A percentile compares a stretch with the other conserved stretches of the same genome.
These are phyloP conservation scores for Phylloscopus trochilus DNA, from an alignment of 2,113 vertebrate genomes.

Conservation along the genomic window DNA sequence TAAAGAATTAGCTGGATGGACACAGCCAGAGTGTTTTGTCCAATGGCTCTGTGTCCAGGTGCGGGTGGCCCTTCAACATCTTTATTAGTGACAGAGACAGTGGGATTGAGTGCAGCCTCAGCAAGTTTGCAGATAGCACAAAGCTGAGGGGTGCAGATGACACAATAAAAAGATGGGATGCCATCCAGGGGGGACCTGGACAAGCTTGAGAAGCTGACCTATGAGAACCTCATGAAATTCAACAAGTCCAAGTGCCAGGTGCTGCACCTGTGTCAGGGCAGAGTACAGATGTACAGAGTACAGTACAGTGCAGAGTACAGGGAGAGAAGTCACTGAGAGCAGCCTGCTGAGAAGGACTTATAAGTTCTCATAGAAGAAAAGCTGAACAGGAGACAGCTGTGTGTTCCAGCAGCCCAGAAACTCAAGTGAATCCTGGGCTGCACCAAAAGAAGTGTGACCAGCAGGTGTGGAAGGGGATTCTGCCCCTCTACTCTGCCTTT, in stretches of 20 bases:
- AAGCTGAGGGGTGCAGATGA: fast-evolving
- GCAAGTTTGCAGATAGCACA: background rate
- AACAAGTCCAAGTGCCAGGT: background rate
- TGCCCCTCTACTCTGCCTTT: background rate
- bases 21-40: background rate
- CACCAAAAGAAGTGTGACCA: background rate
- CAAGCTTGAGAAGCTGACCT: background rate
- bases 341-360: background rate
- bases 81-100: background rate
- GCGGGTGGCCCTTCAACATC: background rate
- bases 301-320: too few relatives aligned
- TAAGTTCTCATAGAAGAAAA: fast-evolving
- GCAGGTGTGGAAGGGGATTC: too few relatives aligned
- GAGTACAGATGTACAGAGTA: background rate
- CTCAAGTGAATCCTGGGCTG: background rate
- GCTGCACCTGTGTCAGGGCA: background rate
- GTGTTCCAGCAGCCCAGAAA: background rate
- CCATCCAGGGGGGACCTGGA: background rate
- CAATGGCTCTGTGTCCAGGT: background rate
- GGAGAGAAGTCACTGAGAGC: background rate
- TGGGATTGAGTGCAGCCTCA: background rate
- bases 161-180: background rate
- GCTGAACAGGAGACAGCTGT: background rate
- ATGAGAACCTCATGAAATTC: background rate
- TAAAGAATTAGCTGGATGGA: background rate